Base-by-base conservation (phyloP, 2,888 invertebrate species). In the Patella caerulea region DNA sequence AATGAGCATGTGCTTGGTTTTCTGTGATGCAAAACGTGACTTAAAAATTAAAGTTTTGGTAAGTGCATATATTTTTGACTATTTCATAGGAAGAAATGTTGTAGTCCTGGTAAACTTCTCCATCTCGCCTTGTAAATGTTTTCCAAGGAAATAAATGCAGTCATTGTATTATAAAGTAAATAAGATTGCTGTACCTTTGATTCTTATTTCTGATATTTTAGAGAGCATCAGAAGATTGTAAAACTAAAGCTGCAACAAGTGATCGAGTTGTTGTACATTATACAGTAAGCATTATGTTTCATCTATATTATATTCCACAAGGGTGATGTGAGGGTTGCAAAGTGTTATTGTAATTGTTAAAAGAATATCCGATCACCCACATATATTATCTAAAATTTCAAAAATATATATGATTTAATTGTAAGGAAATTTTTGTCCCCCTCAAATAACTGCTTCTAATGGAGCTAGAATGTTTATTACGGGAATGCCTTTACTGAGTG, bases 201-300 rank as follows among this genome's bases (percentile, higher is more conserved):
- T 59, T 9, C 59, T 59, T 19, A 19, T n/a, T 59, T 19, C 17
- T 59, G 19, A 19, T 34, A 24, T 79, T 71, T 45, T 72, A 80
- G 80, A 76, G 65, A 56, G 79, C 69, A 45, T 81, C 83, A 17
- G 81, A 82, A 4, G 80, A 82, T 72, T 83, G 83, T 65, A 70
- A 73, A 24, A 69, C 52, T 29, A 2, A 65, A 15, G 83, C 82
- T 19, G 79, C 78, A 11, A 76, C 72, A 71, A 82, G 82, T 53
- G 83, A 83, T 52, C 77, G 81, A 29, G 82, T 82, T 3, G 69
- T 79, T 9, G 79, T 83, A 2, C 83, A 83, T 72, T 83, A 83
- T 69, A 82, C 82, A 72, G 83, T 83, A 73, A 81, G 81, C 78
- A 14, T 2, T 4, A 11, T 24, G 19, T 19, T 19, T 17, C 11